A percentile compares a stretch with the other conserved stretches of the same genome.
Conservation (phyloP, 2,797 vertebrate species). For the Artibeus jamaicensis region DNA sequence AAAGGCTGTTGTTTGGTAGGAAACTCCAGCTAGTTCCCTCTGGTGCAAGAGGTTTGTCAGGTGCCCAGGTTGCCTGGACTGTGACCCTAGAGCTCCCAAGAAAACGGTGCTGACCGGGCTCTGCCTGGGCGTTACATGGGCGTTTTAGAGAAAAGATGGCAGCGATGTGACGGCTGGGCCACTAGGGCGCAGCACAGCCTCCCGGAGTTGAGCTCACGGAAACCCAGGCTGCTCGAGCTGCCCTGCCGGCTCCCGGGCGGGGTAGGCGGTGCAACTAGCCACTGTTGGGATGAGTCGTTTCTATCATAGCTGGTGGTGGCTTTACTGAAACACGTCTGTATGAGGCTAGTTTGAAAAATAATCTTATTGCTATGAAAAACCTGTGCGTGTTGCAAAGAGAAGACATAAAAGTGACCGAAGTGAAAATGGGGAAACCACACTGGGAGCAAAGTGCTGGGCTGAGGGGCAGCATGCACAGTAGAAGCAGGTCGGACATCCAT, state of each 20-base stretch:
- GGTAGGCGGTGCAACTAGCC: background rate
- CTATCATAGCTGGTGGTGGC: background rate
- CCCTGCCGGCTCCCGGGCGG: background rate
- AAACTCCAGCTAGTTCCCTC: background rate
- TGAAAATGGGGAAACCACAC: background rate
- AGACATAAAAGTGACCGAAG: background rate
- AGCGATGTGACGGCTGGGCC: background rate
- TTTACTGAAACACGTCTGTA: background rate
- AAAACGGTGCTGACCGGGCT: background rate
- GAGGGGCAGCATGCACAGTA: background rate
- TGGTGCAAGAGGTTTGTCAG: background rate
- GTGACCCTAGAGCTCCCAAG: background rate
- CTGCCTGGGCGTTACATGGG: too few relatives aligned
- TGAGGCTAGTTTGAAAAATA: background rate
- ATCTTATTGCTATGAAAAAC: background rate
- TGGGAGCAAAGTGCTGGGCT: background rate
- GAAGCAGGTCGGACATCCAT: too few relatives aligned
- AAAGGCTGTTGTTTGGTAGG: background rate
- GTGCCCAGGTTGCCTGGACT: background rate
- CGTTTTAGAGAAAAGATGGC: background rate
- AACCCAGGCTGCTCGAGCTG: background rate
- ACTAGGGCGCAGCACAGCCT: conserved; percentile 42
- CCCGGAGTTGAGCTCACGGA: background rate
- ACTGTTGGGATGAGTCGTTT: background rate
- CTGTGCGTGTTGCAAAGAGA: background rate